phyloP scores from a whole-genome alignment of 2,888 invertebrate genomes.

The Noctua fimbriata region DNA sequence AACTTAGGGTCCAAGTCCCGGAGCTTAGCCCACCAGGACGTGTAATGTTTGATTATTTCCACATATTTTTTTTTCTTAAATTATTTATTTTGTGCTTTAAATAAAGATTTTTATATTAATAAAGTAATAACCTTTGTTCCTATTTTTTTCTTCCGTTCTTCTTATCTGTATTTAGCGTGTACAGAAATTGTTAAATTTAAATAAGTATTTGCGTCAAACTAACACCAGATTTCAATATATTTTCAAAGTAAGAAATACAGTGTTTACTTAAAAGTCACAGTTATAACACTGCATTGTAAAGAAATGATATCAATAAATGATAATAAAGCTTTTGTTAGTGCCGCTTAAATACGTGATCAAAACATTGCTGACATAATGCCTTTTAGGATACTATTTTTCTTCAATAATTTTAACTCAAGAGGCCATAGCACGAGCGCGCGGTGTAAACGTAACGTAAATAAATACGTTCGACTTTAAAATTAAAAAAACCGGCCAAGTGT shows the following conservation, averaged over 20 bases:
- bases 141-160: background rate
- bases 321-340: background rate
- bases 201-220: background rate
- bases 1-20: slow-evolving; percentile 69
- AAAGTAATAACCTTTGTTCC: background rate
- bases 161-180: background rate
- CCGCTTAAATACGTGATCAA: background rate
- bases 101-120: too few relatives aligned
- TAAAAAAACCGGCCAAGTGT: too few relatives aligned
- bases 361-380: background rate
- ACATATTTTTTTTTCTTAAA: slow-evolving; percentile 29
- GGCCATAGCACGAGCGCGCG: too few relatives aligned
- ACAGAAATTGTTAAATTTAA: background rate
- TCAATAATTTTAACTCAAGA: too few relatives aligned
- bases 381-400: too few relatives aligned
- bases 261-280: too few relatives aligned
- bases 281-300: background rate
- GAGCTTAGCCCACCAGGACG: slow-evolving; percentile 55
- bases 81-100: background rate
- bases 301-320: background rate
- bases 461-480: too few relatives aligned
- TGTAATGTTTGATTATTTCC: slow-evolving; percentile 61
- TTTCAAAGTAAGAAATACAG: background rate
- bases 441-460: too few relatives aligned
- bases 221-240: background rate